phyloP scores from a whole-genome alignment of 2,113 vertebrate genomes.

The Coracopsis vasa region DNA sequence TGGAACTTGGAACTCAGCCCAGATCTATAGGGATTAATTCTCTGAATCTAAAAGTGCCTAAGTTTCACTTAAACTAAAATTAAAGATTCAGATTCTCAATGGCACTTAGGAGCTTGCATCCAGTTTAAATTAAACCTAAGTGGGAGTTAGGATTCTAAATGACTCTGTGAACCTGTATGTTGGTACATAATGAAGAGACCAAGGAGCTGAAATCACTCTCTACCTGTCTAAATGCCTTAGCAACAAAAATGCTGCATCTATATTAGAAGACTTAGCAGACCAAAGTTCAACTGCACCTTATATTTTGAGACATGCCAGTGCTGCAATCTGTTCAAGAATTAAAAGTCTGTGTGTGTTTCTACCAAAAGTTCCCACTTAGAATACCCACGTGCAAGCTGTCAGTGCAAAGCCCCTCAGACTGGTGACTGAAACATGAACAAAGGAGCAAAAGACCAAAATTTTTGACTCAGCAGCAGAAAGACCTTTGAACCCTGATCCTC shows the following conservation, averaged over 20 bases:
- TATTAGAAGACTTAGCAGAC: neutral
- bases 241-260: accelerated
- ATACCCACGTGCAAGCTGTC: neutral
- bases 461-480: neutral
- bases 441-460: neutral
- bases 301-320: neutral
- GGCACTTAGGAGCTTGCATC: neutral
- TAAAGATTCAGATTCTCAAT: neutral
- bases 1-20: neutral
- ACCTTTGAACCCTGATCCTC: neutral
- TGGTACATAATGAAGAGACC: neutral
- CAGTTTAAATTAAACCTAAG: neutral
- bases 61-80: neutral
- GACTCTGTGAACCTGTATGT: neutral
- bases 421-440: neutral
- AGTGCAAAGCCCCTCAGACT: neutral
- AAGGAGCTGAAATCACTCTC: neutral
- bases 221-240: neutral
- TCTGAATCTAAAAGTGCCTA: neutral
- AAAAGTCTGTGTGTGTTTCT: neutral
- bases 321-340: neutral
- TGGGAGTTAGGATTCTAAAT: neutral
- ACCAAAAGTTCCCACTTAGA: neutral
- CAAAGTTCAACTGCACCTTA: neutral
- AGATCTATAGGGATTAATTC: neutral